Percentiles rank a stretch among this genome's conserved stretches.
Evolutionary conservation across 2,113 vertebrate species (phyloP).

Genomic region (Pelecanoides urinatrix): DNA sequence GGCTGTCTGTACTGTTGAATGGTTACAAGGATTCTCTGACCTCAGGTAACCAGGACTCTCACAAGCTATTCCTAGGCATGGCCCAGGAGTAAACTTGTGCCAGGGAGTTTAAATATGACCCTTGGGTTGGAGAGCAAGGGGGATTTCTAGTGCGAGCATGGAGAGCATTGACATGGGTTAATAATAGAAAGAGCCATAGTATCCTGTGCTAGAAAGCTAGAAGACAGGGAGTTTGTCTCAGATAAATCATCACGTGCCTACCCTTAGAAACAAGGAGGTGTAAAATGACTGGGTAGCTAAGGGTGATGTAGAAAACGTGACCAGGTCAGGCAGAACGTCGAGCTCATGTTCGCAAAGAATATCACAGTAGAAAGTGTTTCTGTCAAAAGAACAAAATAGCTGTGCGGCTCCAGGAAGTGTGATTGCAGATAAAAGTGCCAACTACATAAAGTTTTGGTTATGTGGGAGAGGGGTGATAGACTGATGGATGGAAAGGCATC

Average conservation of each 20-base stretch:
- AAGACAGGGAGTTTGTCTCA: not conserved
- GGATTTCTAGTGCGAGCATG: fast-evolving
- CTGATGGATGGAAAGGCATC: not conserved
- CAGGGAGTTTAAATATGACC: not conserved
- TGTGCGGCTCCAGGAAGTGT: not conserved
- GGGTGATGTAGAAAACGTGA: not conserved
- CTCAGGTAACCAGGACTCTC: not conserved
- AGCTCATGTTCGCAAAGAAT: not conserved
- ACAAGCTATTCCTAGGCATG: not conserved
- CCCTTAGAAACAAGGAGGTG: not conserved
- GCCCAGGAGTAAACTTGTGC: not conserved
- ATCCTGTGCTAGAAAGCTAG: not conserved
- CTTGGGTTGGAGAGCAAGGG: not conserved
- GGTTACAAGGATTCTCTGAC: not conserved
- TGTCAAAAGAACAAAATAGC: not conserved
- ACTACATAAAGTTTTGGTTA: not conserved
- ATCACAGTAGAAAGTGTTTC: not conserved
- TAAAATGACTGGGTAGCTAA: not conserved
- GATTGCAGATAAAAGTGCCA: not conserved
- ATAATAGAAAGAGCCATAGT: not conserved
- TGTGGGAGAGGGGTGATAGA: not conserved
- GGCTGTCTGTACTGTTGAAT: not conserved
- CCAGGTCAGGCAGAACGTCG: not conserved
- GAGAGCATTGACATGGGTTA: not conserved
- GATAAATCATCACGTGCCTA: not conserved